Base-by-base conservation (phyloP, 2,113 vertebrate genomes). In the Eclectus roratus region DNA sequence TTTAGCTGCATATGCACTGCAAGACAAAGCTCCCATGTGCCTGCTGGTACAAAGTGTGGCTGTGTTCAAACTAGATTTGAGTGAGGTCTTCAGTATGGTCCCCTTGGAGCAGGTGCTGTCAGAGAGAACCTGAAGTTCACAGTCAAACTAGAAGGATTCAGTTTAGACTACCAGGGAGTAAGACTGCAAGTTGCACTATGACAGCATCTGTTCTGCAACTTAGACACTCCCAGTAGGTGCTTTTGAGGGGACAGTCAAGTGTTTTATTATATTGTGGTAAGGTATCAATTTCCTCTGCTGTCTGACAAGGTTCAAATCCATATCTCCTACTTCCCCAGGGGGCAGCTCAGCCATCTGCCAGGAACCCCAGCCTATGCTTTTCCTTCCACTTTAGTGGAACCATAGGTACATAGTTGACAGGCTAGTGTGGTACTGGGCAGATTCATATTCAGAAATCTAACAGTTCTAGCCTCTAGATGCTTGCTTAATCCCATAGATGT, bases 301-400 rank as follows among this genome's bases (percentile, higher is more conserved):
- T 55, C 69, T 60, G 76, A 86, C 50, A 73, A 70, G n/a, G 76
- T 81, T 92, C 91, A 95, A 94, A 95, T 88, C 69, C 83, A 47
- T 88, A 73, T 55, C 43, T 91, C 55, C 55, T 63, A 58, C 77
- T 65, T 86, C 65, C 80, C 91, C 37, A 52, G 17, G 55, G 64
- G n/a, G 10, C 27, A 74, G 55, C 39, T 74, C 64, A 93, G 72
- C 92, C 91, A 95, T 96, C 91, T 97, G 94, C 21, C 65, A 64
- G 55, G 37, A 88, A 78, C 17, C 12, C 16, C 68, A 85, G 46
- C 16, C 71, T 80, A 27, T 11, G 13, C 25, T 63, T 73, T 70
- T 8, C 37, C 43, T 86, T 88, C 50, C 10, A 37, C 60, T 77
- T 93, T 3, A 56, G 27, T 43, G n/a, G 53, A 89, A 72, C n/a